phyloP scores from a whole-genome alignment of 2,113 vertebrate species.

The Genyomyrus donnyi region DNA sequence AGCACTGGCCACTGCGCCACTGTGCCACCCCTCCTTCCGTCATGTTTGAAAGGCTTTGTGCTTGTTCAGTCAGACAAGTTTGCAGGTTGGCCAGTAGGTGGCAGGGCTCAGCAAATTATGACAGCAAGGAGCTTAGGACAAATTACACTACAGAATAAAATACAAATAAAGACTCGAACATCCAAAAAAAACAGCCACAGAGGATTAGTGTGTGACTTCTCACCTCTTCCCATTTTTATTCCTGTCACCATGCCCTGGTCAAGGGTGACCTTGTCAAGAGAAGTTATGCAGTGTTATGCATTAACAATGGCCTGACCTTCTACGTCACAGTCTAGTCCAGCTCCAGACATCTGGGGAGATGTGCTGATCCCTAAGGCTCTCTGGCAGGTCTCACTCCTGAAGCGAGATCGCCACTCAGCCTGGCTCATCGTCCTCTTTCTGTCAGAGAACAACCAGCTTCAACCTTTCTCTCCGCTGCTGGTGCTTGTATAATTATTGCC shows the following conservation, averaged over 20 bases:
- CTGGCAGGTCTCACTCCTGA: not conserved
- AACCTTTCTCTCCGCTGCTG: not conserved
- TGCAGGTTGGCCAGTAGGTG: slow-evolving; percentile 20
- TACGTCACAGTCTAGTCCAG: not conserved
- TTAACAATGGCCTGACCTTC: not conserved
- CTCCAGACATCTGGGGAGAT: not conserved
- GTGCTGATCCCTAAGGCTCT: not conserved
- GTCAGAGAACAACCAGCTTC: not conserved
- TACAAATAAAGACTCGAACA: not conserved
- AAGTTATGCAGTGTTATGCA: not conserved
- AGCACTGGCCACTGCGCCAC: not conserved
- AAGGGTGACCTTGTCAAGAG: not conserved
- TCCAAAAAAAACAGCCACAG: not conserved
- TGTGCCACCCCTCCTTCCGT: not conserved
- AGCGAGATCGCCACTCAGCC: not conserved
- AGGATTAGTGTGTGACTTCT: not conserved
- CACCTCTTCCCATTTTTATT: not conserved
- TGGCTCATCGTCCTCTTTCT: not conserved
- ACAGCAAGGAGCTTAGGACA: too few species aligned
- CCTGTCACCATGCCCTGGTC: not conserved
- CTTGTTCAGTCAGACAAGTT: not conserved
- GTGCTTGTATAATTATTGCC: not conserved
- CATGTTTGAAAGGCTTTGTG: not conserved
- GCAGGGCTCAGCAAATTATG: slow-evolving; percentile 16
- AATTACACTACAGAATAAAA: not conserved